phyloP scores from a whole-genome alignment of 2,888 invertebrate genomes.

The Erpobdella octoculata region DNA sequence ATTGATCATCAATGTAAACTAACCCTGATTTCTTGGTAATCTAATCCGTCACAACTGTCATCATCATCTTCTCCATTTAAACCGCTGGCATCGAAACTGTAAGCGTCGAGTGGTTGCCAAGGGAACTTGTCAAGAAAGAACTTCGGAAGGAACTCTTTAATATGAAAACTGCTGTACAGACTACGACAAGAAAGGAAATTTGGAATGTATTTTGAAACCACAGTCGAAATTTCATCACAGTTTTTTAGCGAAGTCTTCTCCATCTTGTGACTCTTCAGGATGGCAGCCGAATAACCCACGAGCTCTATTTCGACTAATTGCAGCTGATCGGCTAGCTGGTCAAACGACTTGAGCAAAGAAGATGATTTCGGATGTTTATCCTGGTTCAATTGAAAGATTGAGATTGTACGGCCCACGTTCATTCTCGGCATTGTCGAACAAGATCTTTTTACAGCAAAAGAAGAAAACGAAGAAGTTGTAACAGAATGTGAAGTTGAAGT shows the following conservation, averaged over 20 bases:
- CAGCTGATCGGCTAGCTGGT: background rate
- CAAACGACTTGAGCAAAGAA: background rate
- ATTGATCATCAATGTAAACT: background rate
- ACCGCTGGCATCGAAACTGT: background rate
- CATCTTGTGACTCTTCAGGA: background rate
- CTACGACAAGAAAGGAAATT: background rate
- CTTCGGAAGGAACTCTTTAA: slow-evolving; percentile 1
- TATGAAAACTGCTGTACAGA: background rate
- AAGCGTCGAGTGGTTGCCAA: background rate
- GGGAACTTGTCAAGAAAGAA: slow-evolving; percentile 5
- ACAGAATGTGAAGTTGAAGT: background rate
- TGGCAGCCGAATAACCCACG: background rate
- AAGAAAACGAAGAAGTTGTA: background rate
- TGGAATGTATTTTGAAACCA: background rate
- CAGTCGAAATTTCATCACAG: background rate
- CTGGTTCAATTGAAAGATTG: background rate
- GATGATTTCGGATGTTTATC: background rate
- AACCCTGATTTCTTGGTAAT: background rate
- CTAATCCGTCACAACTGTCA: background rate
- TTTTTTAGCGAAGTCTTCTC: background rate
- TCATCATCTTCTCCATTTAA: background rate
- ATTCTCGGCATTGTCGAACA: background rate
- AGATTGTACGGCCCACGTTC: background rate
- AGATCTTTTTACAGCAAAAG: background rate
- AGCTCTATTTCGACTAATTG: background rate